phyloP scores from a whole-genome alignment of 2,113 vertebrate species.

The Zosterops japonicus region DNA sequence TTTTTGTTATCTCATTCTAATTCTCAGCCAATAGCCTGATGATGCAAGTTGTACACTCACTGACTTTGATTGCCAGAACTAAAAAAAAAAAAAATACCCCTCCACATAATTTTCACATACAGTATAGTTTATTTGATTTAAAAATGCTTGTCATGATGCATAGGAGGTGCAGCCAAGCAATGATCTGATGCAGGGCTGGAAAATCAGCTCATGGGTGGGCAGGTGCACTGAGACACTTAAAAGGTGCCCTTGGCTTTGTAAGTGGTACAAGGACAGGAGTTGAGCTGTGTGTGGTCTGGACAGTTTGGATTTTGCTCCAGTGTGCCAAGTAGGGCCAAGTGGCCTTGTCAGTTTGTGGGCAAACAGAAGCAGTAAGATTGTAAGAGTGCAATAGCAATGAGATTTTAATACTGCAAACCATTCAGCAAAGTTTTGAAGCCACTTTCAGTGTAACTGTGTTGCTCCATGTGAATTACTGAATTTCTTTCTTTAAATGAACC shows the following conservation, averaged over 20 bases:
- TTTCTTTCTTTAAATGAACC: neutral
- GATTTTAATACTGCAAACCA: neutral
- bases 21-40: neutral
- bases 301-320: neutral
- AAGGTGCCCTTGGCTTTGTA: neutral
- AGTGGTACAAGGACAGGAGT: neutral
- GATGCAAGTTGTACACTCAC: neutral
- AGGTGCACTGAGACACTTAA: neutral
- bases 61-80: neutral
- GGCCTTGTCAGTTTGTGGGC: neutral
- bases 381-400: neutral
- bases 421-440: neutral
- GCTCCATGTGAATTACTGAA: neutral
- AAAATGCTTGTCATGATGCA: neutral
- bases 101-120: neutral
- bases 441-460: neutral
- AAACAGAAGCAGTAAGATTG: neutral
- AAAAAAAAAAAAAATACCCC: neutral
- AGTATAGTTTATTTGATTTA: neutral
- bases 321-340: neutral
- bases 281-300: neutral
- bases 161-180: neutral
- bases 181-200: neutral
- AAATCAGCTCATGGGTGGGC: neutral
- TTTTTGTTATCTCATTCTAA: neutral